Evolutionary conservation across 2,797 vertebrate species (phyloP).

Genomic region (Rhinoraja longicauda): DNA sequence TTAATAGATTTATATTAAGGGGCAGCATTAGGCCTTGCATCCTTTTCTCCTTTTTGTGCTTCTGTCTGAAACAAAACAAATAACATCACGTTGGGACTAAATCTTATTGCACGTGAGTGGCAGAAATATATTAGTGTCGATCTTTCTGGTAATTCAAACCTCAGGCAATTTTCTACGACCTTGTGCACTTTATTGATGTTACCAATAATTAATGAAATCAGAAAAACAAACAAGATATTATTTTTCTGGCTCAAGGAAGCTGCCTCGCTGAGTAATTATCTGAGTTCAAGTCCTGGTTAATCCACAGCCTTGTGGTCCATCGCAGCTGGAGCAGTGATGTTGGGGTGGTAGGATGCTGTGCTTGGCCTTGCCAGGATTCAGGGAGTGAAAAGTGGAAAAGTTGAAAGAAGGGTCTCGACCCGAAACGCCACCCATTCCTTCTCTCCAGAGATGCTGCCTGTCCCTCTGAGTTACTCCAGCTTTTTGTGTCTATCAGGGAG

Average conservation of each 20-base stretch:
- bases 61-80: neutral
- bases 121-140: neutral
- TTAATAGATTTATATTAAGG: neutral
- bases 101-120: neutral
- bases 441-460: no score
- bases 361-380: neutral
- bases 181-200: neutral
- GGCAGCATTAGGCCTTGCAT: neutral
- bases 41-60: neutral
- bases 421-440: no score
- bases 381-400: no score
- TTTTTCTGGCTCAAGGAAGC: neutral
- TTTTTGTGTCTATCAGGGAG: no score
- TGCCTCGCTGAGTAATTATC: neutral
- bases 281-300: neutral
- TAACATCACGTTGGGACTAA: no score
- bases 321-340: neutral
- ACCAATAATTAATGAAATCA: neutral
- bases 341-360: neutral
- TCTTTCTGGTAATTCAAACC: neutral
- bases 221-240: neutral
- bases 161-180: neutral
- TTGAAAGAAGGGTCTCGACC: no score
- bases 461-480: no score
- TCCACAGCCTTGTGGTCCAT: no score